A percentile compares a stretch with the other conserved stretches of the same genome.
phyloP scores from a whole-genome alignment of 2,797 vertebrate species.

The Nannoperca obscura region DNA sequence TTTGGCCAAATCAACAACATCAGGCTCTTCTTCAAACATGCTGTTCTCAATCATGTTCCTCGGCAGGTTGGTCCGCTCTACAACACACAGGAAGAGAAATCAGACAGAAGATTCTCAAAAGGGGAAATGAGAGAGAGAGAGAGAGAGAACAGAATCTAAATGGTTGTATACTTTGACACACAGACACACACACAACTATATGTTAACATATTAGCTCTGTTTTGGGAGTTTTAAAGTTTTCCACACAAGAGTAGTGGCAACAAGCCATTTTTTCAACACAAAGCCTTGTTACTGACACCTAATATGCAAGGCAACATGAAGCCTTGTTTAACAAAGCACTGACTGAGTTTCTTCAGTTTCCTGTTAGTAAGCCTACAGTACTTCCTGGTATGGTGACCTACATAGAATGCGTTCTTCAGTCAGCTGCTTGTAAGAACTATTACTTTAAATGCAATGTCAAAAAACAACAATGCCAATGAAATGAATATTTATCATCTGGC shows the following conservation, averaged over 20 bases:
- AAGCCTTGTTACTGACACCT: conserved; percentile 12
- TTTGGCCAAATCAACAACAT: conserved; percentile 95
- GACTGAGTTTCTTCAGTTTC: conserved; percentile 47
- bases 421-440: not conserved
- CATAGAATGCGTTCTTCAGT: conserved; percentile 27
- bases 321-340: conserved; percentile 25
- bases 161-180: not conserved
- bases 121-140: conserved; percentile 15
- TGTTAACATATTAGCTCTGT: not conserved
- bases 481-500: conserved; percentile 5
- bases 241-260: not conserved
- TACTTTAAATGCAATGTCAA: not conserved
- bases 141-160: not conserved
- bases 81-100: conserved; percentile 60
- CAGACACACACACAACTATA: not conserved
- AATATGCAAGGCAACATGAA: conserved; percentile 32
- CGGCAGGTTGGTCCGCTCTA: conserved; percentile 91
- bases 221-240: not conserved
- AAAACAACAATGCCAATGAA: not conserved
- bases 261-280: conserved; percentile 12
- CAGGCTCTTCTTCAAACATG: conserved; percentile 98
- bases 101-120: conserved; percentile 13
- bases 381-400: conserved; percentile 56
- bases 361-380: conserved; percentile 39
- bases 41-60: conserved; percentile 99